Base-by-base conservation (phyloP, 2,797 vertebrate species). In the Pipistrellus kuhlii region DNA sequence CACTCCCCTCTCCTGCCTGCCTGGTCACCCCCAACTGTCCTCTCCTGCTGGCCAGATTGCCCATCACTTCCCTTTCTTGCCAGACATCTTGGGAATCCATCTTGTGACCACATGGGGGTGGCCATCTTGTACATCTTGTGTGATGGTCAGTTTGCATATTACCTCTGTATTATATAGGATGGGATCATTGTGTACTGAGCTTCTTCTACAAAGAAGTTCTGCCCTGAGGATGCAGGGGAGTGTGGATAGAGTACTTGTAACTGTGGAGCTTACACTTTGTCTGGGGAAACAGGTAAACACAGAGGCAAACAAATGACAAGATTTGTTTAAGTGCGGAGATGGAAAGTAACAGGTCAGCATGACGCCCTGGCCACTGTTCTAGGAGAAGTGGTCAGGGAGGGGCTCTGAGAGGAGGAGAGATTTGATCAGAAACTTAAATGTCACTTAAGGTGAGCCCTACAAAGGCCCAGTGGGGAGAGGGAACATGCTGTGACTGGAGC, bases 251-350 rank as follows among this genome's bases (percentile, higher is more conserved):
- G 35, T 55, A 5, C 38, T 32, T 46, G 46, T 72, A 82, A 44
- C 91, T 27, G 27, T 3, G 35, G 30, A 72, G n/a, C 64, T 90
- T 83, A 18, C 4, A 7, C 18, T 95, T 72, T 76, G 68, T 53
- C 23, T 14, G 21, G 59, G 38, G 21, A 85, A 84, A 48, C 15
- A 53, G 59, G 44, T 8, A 27, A 62, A 77, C 8, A 81, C 0
- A 8, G 48, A 86, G 48, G 71, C 35, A 64, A 82, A 66, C 3
- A 55, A n/a, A 10, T 6, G 48, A 15, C 15, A 20, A 35, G 15
- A 7, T 38, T 41, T 5, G 18, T 20, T 0, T 0, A 41, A n/a
- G 17, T 3, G 8, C 14, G 20, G 44, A 69, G 62, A 66, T 64
- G 35, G 51, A 72, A 75, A 55, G 64, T 5, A 23, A 51, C 0